phyloP scores from a whole-genome alignment of 2,888 invertebrate species.

The Cinara cedri region DNA sequence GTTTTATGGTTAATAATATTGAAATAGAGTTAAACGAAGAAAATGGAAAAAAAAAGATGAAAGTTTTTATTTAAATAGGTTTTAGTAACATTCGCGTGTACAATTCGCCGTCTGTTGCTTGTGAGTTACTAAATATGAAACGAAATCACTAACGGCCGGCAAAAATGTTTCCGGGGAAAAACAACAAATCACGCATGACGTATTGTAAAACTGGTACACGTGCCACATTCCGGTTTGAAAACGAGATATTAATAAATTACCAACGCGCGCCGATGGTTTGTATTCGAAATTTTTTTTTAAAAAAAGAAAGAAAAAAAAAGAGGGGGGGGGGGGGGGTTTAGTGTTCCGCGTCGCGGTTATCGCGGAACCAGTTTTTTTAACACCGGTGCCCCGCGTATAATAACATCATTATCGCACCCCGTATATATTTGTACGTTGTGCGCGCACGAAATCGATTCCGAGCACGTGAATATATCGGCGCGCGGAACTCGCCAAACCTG shows the following conservation, averaged over 20 bases:
- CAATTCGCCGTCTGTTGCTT: too few species aligned
- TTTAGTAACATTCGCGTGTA: too few species aligned
- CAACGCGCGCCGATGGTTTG: not conserved
- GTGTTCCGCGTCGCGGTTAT: not conserved
- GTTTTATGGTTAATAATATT: too few species aligned
- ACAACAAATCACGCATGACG: not conserved
- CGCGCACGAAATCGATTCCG: constrained; percentile 12
- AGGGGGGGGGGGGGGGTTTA: too few species aligned
- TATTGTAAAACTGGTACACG: not conserved
- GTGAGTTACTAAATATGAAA: too few species aligned
- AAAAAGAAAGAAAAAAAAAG: too few species aligned
- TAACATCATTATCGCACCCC: constrained; percentile 5
- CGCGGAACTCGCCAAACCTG: constrained; percentile 39
- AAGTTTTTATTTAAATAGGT: too few species aligned
- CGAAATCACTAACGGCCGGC: not conserved
- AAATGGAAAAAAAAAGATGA: too few species aligned
- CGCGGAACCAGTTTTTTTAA: constrained; percentile 30
- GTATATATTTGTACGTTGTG: not conserved
- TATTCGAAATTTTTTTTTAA: not conserved
- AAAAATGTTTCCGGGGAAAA: not conserved
- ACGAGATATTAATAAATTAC: not conserved
- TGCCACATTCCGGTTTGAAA: too few species aligned
- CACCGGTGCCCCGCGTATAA: not conserved
- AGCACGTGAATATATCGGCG: constrained; percentile 39
- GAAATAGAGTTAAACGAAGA: too few species aligned